Conservation (phyloP, 1,140 invertebrate species). For the Megalonaias nervosa region DNA sequence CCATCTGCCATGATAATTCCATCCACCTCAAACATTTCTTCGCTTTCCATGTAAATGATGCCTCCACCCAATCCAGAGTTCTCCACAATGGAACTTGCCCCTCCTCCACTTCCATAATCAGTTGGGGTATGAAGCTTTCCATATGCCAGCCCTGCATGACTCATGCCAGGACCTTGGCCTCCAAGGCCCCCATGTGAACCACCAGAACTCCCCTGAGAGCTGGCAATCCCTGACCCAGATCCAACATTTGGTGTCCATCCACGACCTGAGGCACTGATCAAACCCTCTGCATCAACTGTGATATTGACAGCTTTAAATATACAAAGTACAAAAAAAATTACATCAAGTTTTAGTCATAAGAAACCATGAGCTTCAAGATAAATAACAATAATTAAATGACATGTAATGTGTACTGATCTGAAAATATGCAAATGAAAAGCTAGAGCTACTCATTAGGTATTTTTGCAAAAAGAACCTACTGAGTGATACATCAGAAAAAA, state of each 20-base stretch:
- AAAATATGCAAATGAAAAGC: no score
- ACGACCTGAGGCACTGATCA: conserved; percentile 44
- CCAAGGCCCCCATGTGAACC: conserved; percentile 59
- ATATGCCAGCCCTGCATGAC: conserved; percentile 35
- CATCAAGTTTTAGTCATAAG: no score
- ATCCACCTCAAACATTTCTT: conserved; percentile 49
- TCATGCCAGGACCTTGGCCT: conserved; percentile 40
- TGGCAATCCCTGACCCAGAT: conserved; percentile 34
- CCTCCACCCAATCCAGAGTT: conserved; percentile 50
- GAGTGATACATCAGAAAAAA: no score
- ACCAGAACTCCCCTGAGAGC: conserved; percentile 43
- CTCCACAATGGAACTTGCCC: conserved; percentile 6
- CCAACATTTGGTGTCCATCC: conserved; percentile 47
- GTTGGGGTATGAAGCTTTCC: conserved; percentile 36
- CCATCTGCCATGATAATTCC: conserved; percentile 51
- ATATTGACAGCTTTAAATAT: conserved; percentile 53
- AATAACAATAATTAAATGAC: no score
- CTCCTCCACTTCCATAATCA: conserved; percentile 55
- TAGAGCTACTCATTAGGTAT: no score
- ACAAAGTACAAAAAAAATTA: no score
- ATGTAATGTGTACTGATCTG: no score
- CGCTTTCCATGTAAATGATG: conserved; percentile 43
- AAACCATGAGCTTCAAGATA: no score
- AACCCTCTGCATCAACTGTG: conserved; percentile 54
- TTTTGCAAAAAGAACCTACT: no score